Evolutionary conservation across 2,797 vertebrate species (phyloP).

Genomic region (Diplodus sargus): DNA sequence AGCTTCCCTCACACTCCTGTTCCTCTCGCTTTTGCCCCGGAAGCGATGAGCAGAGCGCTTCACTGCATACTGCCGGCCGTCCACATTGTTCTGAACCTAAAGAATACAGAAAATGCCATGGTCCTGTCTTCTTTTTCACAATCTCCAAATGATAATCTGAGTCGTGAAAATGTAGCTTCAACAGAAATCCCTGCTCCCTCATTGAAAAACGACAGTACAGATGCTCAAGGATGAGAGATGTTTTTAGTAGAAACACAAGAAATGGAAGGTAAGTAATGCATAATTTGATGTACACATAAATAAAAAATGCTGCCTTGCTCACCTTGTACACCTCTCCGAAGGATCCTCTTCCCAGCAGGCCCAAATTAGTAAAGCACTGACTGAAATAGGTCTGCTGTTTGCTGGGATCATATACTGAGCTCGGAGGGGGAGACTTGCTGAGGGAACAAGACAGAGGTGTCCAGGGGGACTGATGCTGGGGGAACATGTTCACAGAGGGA

Average conservation of each 20-base stretch:
- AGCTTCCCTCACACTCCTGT: slow-evolving; percentile 88
- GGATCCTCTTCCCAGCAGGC: slow-evolving; percentile 89
- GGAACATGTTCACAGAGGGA: slow-evolving; percentile 86
- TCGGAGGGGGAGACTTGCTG: slow-evolving; percentile 71
- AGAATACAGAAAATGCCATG: slow-evolving; percentile 24
- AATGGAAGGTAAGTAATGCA: not conserved
- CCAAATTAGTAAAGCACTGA: slow-evolving; percentile 90
- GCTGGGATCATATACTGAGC: slow-evolving; percentile 84
- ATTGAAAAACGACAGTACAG: slow-evolving; percentile 14
- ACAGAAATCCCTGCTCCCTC: not conserved
- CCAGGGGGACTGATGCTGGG: slow-evolving; percentile 84
- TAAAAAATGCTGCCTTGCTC: slow-evolving; percentile 29
- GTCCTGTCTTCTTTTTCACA: not conserved
- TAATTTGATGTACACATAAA: not conserved
- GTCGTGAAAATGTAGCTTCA: not conserved
- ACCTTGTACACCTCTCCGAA: slow-evolving; percentile 96
- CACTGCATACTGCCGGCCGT: slow-evolving; percentile 88
- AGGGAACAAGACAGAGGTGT: slow-evolving; percentile 87
- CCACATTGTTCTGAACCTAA: slow-evolving; percentile 87
- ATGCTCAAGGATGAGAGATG: slow-evolving; percentile 5
- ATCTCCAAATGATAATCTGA: not conserved
- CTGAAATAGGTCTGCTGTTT: slow-evolving; percentile 88
- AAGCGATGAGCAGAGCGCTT: slow-evolving; percentile 91
- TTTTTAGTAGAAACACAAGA: not conserved
- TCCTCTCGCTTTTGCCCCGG: slow-evolving; percentile 88